Evolutionary conservation across 1,140 invertebrate species (phyloP).

Genomic region (Dufourea novaeangliae): DNA sequence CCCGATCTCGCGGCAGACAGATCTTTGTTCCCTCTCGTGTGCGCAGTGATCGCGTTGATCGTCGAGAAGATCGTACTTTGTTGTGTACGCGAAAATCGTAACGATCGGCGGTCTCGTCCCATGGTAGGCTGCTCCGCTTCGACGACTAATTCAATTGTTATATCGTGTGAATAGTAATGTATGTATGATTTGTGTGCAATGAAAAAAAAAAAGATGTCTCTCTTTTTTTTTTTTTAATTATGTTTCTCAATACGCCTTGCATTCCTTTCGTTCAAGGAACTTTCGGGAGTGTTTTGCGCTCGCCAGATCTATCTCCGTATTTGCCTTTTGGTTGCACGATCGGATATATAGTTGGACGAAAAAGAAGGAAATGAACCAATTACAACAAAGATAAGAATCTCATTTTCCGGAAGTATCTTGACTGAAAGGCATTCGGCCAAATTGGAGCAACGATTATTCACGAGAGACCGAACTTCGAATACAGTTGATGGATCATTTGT

Average conservation of each 20-base stretch:
- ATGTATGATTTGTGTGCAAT: conserved; percentile 62
- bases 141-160: conserved; percentile 21
- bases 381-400: background rate
- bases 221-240: conserved; percentile 39
- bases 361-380: background rate
- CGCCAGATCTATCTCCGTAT: background rate
- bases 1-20: too few species aligned
- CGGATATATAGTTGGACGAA: background rate
- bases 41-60: too few species aligned
- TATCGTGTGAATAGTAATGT: conserved; percentile 43
- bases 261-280: conserved; percentile 35
- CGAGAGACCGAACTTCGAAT: background rate
- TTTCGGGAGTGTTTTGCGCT: background rate
- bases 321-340: background rate
- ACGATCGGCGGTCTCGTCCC: background rate
- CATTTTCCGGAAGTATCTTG: background rate
- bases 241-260: conserved; percentile 27
- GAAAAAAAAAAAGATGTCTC: conserved; percentile 28
- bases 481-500: conserved; percentile 3
- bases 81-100: background rate
- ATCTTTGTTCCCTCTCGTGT: too few species aligned
- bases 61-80: too few species aligned
- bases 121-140: conserved; percentile 19
- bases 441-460: background rate
- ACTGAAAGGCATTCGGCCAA: conserved; percentile 15